Percentiles rank a stretch among this genome's conserved stretches.
Evolutionary conservation across 92 coral and sea anemone species (phyloP).

Genomic region (Desmophyllum pertusum): DNA sequence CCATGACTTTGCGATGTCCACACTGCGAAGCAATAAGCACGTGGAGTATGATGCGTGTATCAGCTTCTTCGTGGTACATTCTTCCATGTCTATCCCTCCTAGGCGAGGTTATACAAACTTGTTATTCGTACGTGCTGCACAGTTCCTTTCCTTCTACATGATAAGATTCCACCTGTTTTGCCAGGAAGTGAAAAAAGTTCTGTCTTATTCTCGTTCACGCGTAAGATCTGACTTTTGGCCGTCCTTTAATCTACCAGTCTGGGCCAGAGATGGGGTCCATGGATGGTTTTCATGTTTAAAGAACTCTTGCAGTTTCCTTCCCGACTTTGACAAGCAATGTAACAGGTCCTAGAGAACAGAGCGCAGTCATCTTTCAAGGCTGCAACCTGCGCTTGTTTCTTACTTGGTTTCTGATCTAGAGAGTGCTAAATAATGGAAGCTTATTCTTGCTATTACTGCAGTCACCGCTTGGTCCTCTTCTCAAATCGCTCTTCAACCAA

Average conservation of each 20-base stretch:
- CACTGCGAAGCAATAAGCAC: slow-evolving; percentile 34
- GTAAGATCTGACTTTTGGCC: slow-evolving; percentile 17
- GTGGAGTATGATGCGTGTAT: slow-evolving; percentile 46
- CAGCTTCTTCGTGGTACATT: slow-evolving; percentile 54
- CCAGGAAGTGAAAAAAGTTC: slow-evolving; percentile 33
- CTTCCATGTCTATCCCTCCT: slow-evolving; percentile 26
- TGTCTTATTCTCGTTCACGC: slow-evolving; percentile 42
- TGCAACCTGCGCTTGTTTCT: slow-evolving; percentile 38
- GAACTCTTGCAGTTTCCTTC: slow-evolving; percentile 53
- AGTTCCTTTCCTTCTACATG: slow-evolving; percentile 31
- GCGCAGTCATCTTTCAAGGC: slow-evolving; percentile 60
- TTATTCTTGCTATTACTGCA: slow-evolving; percentile 46
- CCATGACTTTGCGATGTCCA: slow-evolving; percentile 33
- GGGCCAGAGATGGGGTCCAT: not conserved
- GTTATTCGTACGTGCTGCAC: slow-evolving; percentile 22
- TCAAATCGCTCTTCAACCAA: slow-evolving; percentile 49
- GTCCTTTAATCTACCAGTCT: too few species aligned
- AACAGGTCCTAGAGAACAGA: slow-evolving; percentile 50
- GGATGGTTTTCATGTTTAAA: slow-evolving; percentile 64
- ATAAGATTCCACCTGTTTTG: slow-evolving; percentile 8
- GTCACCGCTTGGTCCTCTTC: slow-evolving; percentile 33
- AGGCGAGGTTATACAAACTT: slow-evolving; percentile 32
- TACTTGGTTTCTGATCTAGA: slow-evolving; percentile 18
- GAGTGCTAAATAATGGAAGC: slow-evolving; percentile 43
- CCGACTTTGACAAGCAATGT: slow-evolving; percentile 55